These are phyloP conservation scores for Hemibagrus guttatus DNA, from an alignment of 2,797 vertebrate genomes.

Conservation along the genomic window DNA sequence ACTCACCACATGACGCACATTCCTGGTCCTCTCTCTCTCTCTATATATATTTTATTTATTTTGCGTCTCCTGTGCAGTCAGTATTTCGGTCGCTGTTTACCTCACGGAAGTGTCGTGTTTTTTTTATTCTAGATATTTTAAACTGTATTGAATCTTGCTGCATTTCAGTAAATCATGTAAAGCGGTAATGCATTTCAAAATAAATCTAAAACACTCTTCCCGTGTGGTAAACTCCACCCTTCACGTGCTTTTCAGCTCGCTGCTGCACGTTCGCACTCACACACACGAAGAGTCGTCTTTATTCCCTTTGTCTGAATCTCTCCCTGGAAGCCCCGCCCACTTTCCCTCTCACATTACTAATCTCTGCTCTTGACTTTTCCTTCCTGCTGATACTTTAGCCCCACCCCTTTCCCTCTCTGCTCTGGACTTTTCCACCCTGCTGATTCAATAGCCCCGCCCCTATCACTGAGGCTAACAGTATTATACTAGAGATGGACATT, in stretches of 20 bases:
- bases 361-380: background rate
- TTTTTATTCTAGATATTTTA: no score
- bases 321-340: background rate
- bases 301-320: background rate
- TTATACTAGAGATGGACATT: conserved; percentile 15
- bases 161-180: conserved; percentile 45
- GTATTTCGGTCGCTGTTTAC: conserved; percentile 49
- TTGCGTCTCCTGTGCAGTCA: background rate
- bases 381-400: no score
- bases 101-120: conserved; percentile 1
- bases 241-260: background rate
- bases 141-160: background rate
- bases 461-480: conserved; percentile 33
- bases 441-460: background rate
- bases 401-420: no score
- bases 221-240: background rate
- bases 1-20: background rate
- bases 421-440: background rate
- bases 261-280: background rate
- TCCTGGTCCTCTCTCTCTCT: background rate
- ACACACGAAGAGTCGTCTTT: background rate
- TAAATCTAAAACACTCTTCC: background rate
- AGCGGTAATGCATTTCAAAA: background rate
- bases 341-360: no score
- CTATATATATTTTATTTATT: background rate